A percentile compares a stretch with the other conserved stretches of the same genome.
phyloP scores from a whole-genome alignment of 2,888 invertebrate species.

The Phoenoteleia sp. region DNA sequence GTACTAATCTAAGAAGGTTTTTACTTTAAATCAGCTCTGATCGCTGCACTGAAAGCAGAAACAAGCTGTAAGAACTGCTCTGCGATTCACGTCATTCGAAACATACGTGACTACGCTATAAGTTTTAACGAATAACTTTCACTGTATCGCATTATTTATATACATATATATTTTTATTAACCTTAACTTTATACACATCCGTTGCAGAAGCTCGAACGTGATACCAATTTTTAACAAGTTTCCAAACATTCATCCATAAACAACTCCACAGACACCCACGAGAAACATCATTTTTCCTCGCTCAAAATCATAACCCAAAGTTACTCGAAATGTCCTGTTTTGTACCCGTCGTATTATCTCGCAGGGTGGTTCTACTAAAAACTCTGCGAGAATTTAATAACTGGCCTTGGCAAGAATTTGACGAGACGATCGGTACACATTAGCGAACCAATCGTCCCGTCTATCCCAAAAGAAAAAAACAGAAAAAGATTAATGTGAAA shows the following conservation, averaged over 20 bases:
- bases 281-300: neutral
- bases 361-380: conserved; percentile 15
- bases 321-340: neutral
- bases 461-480: neutral
- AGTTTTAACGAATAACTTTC: conserved; percentile 61
- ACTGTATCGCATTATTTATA: conserved; percentile 54
- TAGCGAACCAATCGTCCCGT: conserved; percentile 14
- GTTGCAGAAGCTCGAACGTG: conserved; percentile 47
- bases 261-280: conserved; percentile 7
- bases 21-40: conserved; percentile 33
- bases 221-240: conserved; percentile 28
- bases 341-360: neutral
- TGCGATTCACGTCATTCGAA: conserved; percentile 79
- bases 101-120: conserved; percentile 77
- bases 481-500: too few species aligned
- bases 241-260: conserved; percentile 17
- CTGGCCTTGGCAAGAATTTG: conserved; percentile 73
- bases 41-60: conserved; percentile 76
- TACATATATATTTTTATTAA: conserved; percentile 58
- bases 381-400: conserved; percentile 75
- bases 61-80: conserved; percentile 75
- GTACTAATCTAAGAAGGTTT: conserved; percentile 56
- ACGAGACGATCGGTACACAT: conserved; percentile 12
- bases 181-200: conserved; percentile 36
- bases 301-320: neutral